Conservation (phyloP, 2,113 vertebrate species). For the Ranitomeya variabilis region DNA sequence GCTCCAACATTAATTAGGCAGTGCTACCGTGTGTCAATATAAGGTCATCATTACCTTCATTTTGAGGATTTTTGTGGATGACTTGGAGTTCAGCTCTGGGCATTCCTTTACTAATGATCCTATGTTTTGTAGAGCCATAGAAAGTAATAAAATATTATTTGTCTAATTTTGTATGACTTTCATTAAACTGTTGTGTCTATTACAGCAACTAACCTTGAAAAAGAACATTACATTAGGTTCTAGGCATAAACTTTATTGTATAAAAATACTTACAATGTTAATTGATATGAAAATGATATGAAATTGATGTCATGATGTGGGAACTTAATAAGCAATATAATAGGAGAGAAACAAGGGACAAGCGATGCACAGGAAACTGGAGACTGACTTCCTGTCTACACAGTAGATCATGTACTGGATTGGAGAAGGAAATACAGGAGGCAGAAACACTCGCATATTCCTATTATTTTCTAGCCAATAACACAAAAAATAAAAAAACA, state of each 20-base stretch:
- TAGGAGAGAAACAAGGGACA: too few relatives aligned
- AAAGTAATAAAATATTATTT: not conserved
- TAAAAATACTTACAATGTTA: not conserved
- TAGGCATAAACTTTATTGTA: not conserved
- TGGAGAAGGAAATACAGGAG: too few relatives aligned
- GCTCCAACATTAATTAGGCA: constrained; percentile 1
- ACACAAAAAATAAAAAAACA: too few relatives aligned
- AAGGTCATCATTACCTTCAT: not conserved
- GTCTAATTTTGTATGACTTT: not conserved
- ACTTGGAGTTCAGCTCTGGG: not conserved
- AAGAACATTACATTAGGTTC: not conserved
- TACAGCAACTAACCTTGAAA: not conserved
- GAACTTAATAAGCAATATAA: too few relatives aligned
- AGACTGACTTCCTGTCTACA: too few relatives aligned
- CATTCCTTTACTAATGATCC: not conserved
- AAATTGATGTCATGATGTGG: too few relatives aligned
- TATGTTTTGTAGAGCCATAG: not conserved
- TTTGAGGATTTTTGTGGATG: constrained; percentile 1
- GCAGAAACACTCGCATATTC: too few relatives aligned
- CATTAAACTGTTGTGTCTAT: not conserved
- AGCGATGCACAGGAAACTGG: too few relatives aligned
- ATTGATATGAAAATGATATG: not conserved
- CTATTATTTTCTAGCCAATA: too few relatives aligned
- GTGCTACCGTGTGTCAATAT: not conserved
- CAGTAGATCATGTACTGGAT: too few relatives aligned